These are phyloP conservation scores for Helogale parvula DNA, from an alignment of 2,113 vertebrate genomes.

Conservation along the genomic window DNA sequence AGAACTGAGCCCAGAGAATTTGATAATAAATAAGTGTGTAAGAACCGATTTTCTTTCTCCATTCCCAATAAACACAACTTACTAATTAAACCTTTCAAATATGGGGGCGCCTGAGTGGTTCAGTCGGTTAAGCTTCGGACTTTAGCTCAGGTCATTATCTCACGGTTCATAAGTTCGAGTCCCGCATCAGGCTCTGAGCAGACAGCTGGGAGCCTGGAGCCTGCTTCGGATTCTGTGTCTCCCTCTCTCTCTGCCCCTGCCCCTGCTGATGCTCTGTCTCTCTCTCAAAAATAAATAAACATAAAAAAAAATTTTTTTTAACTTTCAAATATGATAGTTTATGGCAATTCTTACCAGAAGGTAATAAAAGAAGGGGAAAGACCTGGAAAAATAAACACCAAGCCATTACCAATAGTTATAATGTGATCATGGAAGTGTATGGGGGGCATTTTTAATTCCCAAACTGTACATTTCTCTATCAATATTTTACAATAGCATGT, in stretches of 20 bases:
- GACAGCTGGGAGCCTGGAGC: too few species aligned
- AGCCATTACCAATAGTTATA: background rate
- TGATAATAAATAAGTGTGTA: background rate
- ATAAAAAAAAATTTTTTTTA: too few species aligned
- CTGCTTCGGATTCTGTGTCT: too few species aligned
- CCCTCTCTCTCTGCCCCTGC: too few species aligned
- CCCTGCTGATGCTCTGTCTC: too few species aligned
- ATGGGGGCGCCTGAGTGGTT: too few species aligned
- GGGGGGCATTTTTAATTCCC: background rate
- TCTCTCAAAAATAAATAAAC: too few species aligned
- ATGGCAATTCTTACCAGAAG: background rate
- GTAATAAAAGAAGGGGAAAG: background rate
- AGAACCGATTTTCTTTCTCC: background rate
- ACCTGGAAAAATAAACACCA: background rate
- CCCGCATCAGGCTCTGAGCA: too few species aligned
- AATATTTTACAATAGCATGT: background rate
- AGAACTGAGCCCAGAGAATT: background rate
- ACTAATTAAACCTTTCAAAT: slow-evolving; percentile 4
- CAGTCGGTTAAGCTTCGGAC: too few species aligned
- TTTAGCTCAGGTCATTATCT: too few species aligned
- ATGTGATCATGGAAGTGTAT: background rate
- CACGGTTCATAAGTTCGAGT: too few species aligned
- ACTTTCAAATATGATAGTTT: background rate
- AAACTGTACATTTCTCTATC: background rate
- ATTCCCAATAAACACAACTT: slow-evolving; percentile 6